Evolutionary conservation across 2,113 vertebrate genomes (phyloP), one percentile per base, ranked within the genome.

Genomic region (Ahaetulla prasina): DNA sequence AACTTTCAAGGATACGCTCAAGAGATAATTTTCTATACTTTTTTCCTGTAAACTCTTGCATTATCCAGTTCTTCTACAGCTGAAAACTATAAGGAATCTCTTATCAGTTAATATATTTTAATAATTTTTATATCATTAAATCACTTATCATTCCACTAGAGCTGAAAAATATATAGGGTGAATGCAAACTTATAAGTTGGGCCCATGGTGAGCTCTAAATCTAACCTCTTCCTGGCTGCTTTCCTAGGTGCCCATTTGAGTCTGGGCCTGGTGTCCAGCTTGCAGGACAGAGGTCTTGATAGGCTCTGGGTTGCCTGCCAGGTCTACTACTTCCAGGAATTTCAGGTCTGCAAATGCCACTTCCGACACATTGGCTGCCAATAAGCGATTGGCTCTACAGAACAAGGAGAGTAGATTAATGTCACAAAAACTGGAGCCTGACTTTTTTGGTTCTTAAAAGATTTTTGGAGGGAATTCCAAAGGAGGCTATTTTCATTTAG

Each of bases 311-410:
- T 97, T 97, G 2, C 94, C 95, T 0, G 93, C 90, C 0, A 96
- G 96, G 74, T 97, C 97, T 35, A 97, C 95, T 39, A 97, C 30
- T 0, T 93, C 94, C 47, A 97, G 85, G 47, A 95, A 92, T 4
- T 25, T 49, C 91, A 97, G 95, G 27, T 95, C 95, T 84, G 93
- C 89, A 92, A 97, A 96, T 92, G 96, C 95, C 47, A 92, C 93
- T 0, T 93, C 94, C 0, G 93, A 49, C 2, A 96, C 95, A 91
- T 96, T 96, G 4, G 95, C 96, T 88, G 63, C n/a, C 89, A 96
- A 92, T 35, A 97, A 94, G 89, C 88, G 94, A 90, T 97, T 97
- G 52, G 93, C 94, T 91, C 96, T 97, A 91, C 55, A 53, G 23
- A 35, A 47, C 74, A 52, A 54, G 89, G 0, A 1, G 25, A 22